A percentile compares a stretch with the other conserved stretches of the same genome.
Conservation (phyloP, 2,888 invertebrate genomes). For the Megastigmus dorsalis region DNA sequence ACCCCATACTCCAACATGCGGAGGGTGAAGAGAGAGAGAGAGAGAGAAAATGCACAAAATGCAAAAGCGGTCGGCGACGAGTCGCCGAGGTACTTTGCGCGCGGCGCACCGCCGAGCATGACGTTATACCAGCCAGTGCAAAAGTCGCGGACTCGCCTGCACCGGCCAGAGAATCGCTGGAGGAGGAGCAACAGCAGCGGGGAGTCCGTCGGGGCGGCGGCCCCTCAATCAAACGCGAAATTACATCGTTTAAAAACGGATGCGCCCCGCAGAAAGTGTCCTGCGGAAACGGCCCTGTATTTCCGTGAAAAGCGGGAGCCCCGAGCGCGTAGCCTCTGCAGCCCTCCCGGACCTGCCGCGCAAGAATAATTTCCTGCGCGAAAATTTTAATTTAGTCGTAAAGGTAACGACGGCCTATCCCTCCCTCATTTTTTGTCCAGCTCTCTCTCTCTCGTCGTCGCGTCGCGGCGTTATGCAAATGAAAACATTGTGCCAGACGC, state of each 20-base stretch:
- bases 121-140: not conserved
- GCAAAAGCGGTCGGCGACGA: too few species aligned
- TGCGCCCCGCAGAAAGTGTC: constrained; percentile 41
- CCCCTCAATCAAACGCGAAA: constrained; percentile 47
- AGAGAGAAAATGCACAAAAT: too few species aligned
- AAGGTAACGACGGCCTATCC: not conserved
- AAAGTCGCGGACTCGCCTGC: too few species aligned
- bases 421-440: not conserved
- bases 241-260: constrained; percentile 52
- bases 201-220: constrained; percentile 10
- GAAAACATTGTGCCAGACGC: not conserved
- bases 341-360: too few species aligned
- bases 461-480: constrained; percentile 30
- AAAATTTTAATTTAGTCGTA: constrained; percentile 37
- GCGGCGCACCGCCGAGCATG: constrained; percentile 31
- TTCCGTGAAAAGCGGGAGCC: constrained; percentile 33
- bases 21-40: too few species aligned
- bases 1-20: too few species aligned
- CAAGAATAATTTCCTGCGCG: constrained; percentile 47
- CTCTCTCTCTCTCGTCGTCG: not conserved
- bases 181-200: not conserved
- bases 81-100: too few species aligned
- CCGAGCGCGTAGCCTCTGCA: too few species aligned
- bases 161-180: too few species aligned
- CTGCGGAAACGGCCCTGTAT: constrained; percentile 41